Evolutionary conservation across 2,888 invertebrate genomes (phyloP).

Genomic region (Melanophora roralis): DNA sequence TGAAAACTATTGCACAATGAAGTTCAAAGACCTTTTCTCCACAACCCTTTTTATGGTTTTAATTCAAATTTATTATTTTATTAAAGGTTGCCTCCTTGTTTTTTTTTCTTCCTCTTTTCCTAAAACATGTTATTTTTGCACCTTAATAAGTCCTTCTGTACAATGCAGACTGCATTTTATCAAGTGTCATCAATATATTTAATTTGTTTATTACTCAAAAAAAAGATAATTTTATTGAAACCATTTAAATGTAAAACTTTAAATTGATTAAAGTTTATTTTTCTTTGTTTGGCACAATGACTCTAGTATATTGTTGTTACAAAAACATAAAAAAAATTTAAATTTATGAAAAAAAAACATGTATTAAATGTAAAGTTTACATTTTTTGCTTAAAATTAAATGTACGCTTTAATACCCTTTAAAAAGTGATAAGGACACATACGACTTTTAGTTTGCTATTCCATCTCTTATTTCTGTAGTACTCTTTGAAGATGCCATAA

Average conservation of each 20-base stretch:
- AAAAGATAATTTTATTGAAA: neutral
- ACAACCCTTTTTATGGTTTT: neutral
- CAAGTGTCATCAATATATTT: neutral
- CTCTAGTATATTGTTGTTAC: too few species aligned
- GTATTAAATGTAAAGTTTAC: neutral
- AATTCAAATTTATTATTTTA: neutral
- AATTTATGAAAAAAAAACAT: neutral
- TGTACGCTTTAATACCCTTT: too few species aligned
- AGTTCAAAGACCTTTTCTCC: neutral
- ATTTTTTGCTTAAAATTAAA: too few species aligned
- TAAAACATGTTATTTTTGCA: neutral
- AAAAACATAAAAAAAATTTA: too few species aligned
- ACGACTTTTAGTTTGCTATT: too few species aligned
- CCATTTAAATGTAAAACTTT: neutral
- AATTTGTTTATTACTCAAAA: constrained; percentile 12
- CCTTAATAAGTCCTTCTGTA: neutral
- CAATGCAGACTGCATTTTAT: neutral
- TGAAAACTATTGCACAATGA: too few species aligned
- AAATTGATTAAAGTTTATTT: constrained; percentile 20
- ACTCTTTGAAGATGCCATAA: too few species aligned
- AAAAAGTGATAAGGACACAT: too few species aligned
- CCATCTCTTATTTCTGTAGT: too few species aligned
- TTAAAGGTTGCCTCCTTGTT: too few species aligned
- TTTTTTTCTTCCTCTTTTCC: neutral
- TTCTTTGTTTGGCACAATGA: neutral